Conservation (phyloP, 2,113 vertebrate genomes). For the Xiphophorus maculatus region DNA sequence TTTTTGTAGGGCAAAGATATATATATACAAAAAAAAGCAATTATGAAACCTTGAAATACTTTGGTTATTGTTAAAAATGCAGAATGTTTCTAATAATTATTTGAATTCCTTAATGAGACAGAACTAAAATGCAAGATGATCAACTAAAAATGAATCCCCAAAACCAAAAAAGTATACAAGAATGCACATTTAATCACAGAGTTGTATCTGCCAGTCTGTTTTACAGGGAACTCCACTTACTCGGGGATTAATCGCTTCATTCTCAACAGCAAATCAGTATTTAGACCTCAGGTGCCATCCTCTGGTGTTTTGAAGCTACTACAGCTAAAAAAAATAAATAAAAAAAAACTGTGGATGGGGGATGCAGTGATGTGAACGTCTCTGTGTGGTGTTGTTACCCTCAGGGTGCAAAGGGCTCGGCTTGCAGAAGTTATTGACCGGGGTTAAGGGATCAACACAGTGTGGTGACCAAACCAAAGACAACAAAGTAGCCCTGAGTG, state of each 20-base stretch:
- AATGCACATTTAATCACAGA: not conserved
- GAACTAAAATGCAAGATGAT: no score
- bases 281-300: constrained; percentile 69
- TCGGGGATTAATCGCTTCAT: not conserved
- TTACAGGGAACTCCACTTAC: not conserved
- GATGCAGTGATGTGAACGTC: not conserved
- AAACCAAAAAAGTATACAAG: no score
- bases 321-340: constrained; percentile 26
- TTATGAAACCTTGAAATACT: no score
- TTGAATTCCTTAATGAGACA: no score
- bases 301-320: constrained; percentile 55
- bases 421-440: constrained; percentile 51
- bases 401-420: constrained; percentile 34
- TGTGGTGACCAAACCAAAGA: constrained; percentile 28
- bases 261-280: constrained; percentile 18
- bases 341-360: constrained; percentile 5
- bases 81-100: no score
- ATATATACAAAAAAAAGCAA: no score
- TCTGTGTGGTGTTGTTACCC: constrained; percentile 24
- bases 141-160: not conserved
- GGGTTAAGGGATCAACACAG: constrained; percentile 53
- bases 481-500: constrained; percentile 36
- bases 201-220: not conserved
- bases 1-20: no score
- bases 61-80: no score